Base-by-base conservation (phyloP, 2,797 vertebrate species). In the Halcyon chelicuti region DNA sequence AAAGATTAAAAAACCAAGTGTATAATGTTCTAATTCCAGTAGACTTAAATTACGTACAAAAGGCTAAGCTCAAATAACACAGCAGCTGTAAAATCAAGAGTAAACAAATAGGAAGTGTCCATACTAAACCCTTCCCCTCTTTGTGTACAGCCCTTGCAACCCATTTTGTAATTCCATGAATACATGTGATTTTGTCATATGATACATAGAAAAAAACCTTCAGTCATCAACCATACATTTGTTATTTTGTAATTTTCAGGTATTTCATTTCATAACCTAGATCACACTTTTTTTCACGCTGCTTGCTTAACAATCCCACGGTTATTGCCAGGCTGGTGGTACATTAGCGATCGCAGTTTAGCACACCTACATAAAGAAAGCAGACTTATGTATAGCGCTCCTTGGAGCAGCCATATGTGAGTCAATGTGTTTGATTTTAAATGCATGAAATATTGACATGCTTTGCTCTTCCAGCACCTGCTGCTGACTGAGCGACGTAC, bases 391-490 rank as follows among this genome's bases (percentile, higher is more conserved):
- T 52, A 25, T 2, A 85, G 49, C 4, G 6, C 42, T 88, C 23
- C 66, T 95, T 49, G 40, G 42, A 93, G 73, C 87, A 84, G 90
- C 82, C 91, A 86, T 94, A 76, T 78, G 66, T 7, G 83, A 94
- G 47, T 33, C 73, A 79, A 61, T 66, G 71, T 81, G 88, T 63
- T 91, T 88, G 76, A 78, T 92, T 95, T 90, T 66, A 86, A 96
- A 94, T 63, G 86, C 90, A 94, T 72, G 76, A 96, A 96, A 94
- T 93, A 97, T 81, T 95, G 79, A 94, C 87, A 86, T 12, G 39
- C 51, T 83, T 62, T 77, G 89, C 76, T 93, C 51, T 83, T 84
- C 79, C 89, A 68, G 89, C 93, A 94, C 95, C 95, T 94, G 93
- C 96, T 94, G 89, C 90, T 88, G 90, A 40, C 55, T 60, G 66